These are phyloP conservation scores for Malaclemys terrapin DNA, from an alignment of 2,113 vertebrate species.

Conservation along the genomic window DNA sequence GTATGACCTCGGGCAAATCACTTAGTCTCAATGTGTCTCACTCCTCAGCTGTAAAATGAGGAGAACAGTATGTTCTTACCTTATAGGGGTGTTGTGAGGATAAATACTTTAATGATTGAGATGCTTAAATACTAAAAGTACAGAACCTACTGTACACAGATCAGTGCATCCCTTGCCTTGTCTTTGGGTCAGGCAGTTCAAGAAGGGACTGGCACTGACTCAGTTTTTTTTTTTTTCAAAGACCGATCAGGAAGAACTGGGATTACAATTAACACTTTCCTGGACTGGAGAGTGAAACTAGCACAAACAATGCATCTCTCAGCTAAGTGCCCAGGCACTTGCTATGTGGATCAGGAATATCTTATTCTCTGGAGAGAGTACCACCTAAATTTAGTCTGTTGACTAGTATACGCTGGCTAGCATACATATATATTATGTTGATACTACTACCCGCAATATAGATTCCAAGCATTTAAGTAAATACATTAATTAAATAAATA, in stretches of 20 bases:
- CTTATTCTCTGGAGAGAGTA: not conserved
- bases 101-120: not conserved
- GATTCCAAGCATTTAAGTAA: not conserved
- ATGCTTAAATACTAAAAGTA: not conserved
- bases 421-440: not conserved
- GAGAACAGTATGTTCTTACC: not conserved
- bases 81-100: not conserved
- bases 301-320: not conserved
- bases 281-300: not conserved
- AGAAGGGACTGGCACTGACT: not conserved
- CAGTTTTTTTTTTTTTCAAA: too few species aligned
- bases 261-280: not conserved
- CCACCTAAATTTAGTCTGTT: not conserved
- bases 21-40: not conserved
- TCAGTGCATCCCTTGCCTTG: not conserved
- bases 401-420: not conserved
- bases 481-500: too few species aligned
- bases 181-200: not conserved
- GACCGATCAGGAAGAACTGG: not conserved
- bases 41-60: not conserved
- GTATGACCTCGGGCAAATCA: not conserved
- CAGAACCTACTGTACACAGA: not conserved
- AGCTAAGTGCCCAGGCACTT: not conserved
- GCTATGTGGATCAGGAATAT: not conserved
- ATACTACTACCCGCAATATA: not conserved